Evolutionary conservation across 2,113 vertebrate species (phyloP), one percentile per base, ranked within the genome.

Genomic region (Lepidothrix coronata): DNA sequence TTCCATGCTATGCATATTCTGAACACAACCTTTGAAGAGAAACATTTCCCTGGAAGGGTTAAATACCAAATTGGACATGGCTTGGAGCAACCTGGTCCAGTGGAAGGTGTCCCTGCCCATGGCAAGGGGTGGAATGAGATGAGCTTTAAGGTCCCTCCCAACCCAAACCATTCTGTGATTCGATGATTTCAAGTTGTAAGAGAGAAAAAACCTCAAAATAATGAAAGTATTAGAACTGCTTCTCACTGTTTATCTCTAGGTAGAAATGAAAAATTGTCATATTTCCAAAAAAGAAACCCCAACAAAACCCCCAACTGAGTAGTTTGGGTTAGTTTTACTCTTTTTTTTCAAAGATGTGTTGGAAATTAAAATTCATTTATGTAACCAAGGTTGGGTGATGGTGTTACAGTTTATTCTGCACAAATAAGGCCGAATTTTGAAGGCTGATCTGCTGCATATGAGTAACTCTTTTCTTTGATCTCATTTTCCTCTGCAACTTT

Each of bases 391-490:
- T 65, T 61, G 57, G 58, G n/a, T 92, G 80, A 49, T 0, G 1
- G 19, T 46, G 20, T 46, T 68, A 28, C 5, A 7, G 48, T 65
- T 86, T 74, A n/a, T 62, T 75, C 66, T 92, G 62, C 12, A 1
- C 72, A 58, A 68, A 63, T 41, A 48, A 71, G 37, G 71, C n/a
- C 72, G n/a, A 85, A 71, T 88, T 87, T 68, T 49, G 66, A 65
- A 70, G 65, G 27, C 61, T 86, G 49, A 49, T 81, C 31, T 72
- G 43, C 62, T 85, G 55, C 44, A n/a, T 57, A 28, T 25, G 52
- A 88, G 44, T 44, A 78, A 49, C n/a, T 92, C n/a, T 71, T 88
- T 62, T n/a, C 73, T 94, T 91, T 88, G 71, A 83, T 94, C 76
- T 92, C 35, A 5, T 95, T 85, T 92, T 95, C 48, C 61, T 68